Evolutionary conservation across 2,888 invertebrate genomes (phyloP).

Genomic region (Aphidoletes aphidimyza): DNA sequence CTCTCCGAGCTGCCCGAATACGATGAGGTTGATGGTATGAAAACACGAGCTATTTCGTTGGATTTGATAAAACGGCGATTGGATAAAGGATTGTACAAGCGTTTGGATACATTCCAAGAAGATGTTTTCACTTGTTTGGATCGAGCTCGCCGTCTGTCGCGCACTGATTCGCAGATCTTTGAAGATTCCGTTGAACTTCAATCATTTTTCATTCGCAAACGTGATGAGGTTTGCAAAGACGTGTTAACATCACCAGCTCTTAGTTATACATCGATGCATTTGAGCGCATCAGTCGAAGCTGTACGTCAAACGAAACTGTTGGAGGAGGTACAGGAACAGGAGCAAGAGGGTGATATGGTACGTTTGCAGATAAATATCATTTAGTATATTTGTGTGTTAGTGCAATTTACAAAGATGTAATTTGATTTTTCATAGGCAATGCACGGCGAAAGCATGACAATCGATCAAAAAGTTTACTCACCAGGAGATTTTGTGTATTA

Average conservation of each 20-base stretch:
- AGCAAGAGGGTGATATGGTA: conserved; percentile 69
- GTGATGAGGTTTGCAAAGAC: conserved; percentile 78
- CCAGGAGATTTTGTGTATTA: conserved; percentile 95
- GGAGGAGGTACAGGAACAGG: conserved; percentile 83
- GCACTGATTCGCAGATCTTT: conserved; percentile 94
- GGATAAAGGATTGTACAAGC: conserved; percentile 90
- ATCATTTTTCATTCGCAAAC: conserved; percentile 84
- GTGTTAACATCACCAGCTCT: conserved; percentile 89
- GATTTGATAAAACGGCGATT: conserved; percentile 93
- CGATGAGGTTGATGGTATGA: conserved; percentile 77
- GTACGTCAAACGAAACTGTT: conserved; percentile 79
- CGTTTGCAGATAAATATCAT: not conserved
- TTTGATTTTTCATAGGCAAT: conserved; percentile 59
- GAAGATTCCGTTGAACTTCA: conserved; percentile 96
- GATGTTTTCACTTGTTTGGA: conserved; percentile 96
- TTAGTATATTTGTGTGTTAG: not conserved
- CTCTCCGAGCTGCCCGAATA: conserved; percentile 93
- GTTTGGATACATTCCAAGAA: conserved; percentile 95
- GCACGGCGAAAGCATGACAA: conserved; percentile 74
- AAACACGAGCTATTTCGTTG: conserved; percentile 83
- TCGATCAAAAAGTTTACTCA: conserved; percentile 79
- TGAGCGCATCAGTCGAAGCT: conserved; percentile 79
- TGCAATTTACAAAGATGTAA: conserved; percentile 54
- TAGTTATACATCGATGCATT: conserved; percentile 79
- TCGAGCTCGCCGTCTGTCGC: conserved; percentile 84